Evolutionary conservation across 2,888 invertebrate genomes (phyloP), one percentile per base, ranked within the genome.

Genomic region (Drosophila anomelani): DNA sequence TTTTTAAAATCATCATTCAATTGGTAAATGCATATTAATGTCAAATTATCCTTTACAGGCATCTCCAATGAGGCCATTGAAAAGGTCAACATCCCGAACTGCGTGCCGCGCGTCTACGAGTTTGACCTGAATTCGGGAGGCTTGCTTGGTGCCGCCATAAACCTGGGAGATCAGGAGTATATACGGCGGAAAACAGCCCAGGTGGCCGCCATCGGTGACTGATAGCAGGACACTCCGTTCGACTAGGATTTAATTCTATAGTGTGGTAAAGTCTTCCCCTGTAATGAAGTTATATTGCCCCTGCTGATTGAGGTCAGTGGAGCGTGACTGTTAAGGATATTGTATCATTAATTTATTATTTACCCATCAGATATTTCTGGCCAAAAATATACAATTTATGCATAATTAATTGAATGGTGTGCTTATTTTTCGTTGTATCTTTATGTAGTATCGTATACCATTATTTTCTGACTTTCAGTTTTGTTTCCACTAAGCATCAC

Each of bases 71-170:
- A 95, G 43, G 94, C 95, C 66, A 96, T 96, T 56, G 96, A 96
- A 94, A 94, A 94, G 71, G 92, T 96, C 62, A 96, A 96, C 91
- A 93, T 96, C 61, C 96, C 96, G 1, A 96, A 96, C 72, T 96
- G 96, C 67, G 96, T 96, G 89, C 96, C 96, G 54, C 96, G 96
- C 86, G 95, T 96, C 0, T 96, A 96, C 85, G 95, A 96, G 84
- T 93, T 96, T 79, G 95, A 96, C 90, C 95, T 95, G 69, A 92
- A 95, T 83, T 81, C 87, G 8, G 93, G 96, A 91, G 94, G 95
- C 78, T 95, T 96, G 0, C 93, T 95, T 0, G 95, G 95, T 44
- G 95, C 95, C 29, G 94, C 96, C 94, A 94, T 95, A 81, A 96
- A 96, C 93, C 94, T 96, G 56, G 96, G 96, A 0, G 98, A 96